Conservation (phyloP, 1,140 invertebrate species). For the Phthorimaea operculella region DNA sequence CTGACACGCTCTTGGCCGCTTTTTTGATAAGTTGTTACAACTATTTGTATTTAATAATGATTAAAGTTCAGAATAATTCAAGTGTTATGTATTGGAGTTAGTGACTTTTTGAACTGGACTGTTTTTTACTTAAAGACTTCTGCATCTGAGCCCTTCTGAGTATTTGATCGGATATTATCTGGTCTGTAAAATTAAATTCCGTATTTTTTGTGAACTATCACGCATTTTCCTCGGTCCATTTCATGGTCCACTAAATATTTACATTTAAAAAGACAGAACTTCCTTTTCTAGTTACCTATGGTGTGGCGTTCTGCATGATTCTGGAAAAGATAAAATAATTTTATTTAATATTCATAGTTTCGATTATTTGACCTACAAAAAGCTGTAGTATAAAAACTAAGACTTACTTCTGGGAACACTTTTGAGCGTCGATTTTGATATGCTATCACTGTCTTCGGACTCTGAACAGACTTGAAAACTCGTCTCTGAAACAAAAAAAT, state of each 20-base stretch:
- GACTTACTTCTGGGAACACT: slow-evolving; percentile 63
- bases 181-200: not conserved
- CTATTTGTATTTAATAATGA: too few relatives aligned
- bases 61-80: too few relatives aligned
- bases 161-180: too few relatives aligned
- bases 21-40: too few relatives aligned
- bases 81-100: too few relatives aligned
- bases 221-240: not conserved
- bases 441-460: slow-evolving; percentile 65
- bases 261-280: slow-evolving; percentile 14
- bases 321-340: slow-evolving; percentile 31
- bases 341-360: not conserved
- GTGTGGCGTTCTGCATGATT: slow-evolving; percentile 49
- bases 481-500: slow-evolving; percentile 54
- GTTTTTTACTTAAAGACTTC: too few relatives aligned
- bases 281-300: slow-evolving; percentile 48
- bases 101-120: too few relatives aligned
- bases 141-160: too few relatives aligned
- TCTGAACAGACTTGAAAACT: slow-evolving; percentile 67
- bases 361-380: not conserved
- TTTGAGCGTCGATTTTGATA: slow-evolving; percentile 63
- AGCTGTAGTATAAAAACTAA: not conserved
- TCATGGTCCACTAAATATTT: slow-evolving; percentile 22
- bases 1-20: too few relatives aligned
- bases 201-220: slow-evolving; percentile 9